phyloP scores from a whole-genome alignment of 2,113 vertebrate genomes.

The Vulpes lagopus region DNA sequence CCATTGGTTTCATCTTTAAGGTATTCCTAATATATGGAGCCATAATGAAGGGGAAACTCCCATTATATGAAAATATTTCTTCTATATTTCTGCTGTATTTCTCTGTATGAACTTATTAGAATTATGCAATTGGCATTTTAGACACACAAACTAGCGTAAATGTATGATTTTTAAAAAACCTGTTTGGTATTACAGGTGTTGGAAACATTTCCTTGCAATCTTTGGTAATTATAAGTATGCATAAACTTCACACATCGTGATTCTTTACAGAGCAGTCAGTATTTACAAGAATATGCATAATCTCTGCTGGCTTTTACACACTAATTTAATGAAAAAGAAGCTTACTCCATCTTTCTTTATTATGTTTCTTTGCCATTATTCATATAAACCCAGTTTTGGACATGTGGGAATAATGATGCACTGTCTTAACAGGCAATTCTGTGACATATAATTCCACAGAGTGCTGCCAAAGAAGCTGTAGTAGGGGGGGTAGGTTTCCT shows the following conservation, averaged over 20 bases:
- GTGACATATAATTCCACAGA: not conserved
- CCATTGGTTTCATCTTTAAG: not conserved
- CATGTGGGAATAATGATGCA: not conserved
- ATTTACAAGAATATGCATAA: constrained; percentile 20
- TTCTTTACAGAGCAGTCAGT: constrained; percentile 28
- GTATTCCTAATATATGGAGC: not conserved
- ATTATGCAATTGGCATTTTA: not conserved
- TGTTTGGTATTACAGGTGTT: not conserved
- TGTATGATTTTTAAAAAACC: not conserved
- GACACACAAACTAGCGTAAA: not conserved
- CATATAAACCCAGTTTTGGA: constrained; percentile 20
- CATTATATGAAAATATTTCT: not conserved
- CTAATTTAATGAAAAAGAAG: constrained; percentile 25
- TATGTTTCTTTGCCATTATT: constrained; percentile 40
- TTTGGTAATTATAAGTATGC: not conserved
- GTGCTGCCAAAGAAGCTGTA: not conserved
- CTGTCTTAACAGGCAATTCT: constrained; percentile 29
- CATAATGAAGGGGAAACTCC: not conserved
- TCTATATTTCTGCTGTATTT: not conserved
- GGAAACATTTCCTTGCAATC: constrained; percentile 29
- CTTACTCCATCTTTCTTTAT: not conserved
- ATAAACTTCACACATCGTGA: not conserved
- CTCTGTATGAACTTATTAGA: not conserved
- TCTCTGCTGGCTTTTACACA: constrained; percentile 37
- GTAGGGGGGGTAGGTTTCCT: not conserved